Conservation (phyloP, 2,797 vertebrate species). For the Mergus octosetaceus region DNA sequence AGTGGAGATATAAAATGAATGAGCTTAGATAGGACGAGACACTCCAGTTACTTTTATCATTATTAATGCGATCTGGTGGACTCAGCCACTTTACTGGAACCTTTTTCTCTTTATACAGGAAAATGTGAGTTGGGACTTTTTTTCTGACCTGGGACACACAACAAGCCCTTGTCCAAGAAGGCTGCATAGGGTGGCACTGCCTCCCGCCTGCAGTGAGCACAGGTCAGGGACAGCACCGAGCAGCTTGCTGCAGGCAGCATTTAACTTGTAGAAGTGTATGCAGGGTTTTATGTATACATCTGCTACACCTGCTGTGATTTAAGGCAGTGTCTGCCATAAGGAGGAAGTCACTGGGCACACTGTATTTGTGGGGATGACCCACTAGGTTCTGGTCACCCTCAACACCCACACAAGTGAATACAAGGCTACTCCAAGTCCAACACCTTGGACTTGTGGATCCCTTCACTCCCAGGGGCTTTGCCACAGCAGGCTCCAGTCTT, state of each 20-base stretch:
- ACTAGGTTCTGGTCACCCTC: background rate
- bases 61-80: background rate
- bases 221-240: no score
- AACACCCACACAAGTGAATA: no score
- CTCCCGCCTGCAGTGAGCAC: background rate
- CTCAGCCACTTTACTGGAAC: background rate
- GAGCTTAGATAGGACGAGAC: background rate
- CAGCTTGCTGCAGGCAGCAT: background rate
- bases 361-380: no score
- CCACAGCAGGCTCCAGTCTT: background rate
- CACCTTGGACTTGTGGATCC: background rate
- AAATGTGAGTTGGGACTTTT: background rate
- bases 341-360: background rate
- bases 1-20: conserved; percentile 9
- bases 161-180: background rate
- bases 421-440: background rate
- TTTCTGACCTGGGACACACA: background rate
- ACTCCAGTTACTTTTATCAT: background rate
- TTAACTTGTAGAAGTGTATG: background rate
- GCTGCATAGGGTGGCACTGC: background rate
- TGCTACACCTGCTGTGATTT: background rate
- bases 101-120: background rate
- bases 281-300: background rate
- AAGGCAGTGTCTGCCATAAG: background rate
- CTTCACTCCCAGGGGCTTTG: background rate